These are phyloP conservation scores for Sepiola atlantica DNA, from an alignment of 2,888 invertebrate species.

Conservation along the genomic window DNA sequence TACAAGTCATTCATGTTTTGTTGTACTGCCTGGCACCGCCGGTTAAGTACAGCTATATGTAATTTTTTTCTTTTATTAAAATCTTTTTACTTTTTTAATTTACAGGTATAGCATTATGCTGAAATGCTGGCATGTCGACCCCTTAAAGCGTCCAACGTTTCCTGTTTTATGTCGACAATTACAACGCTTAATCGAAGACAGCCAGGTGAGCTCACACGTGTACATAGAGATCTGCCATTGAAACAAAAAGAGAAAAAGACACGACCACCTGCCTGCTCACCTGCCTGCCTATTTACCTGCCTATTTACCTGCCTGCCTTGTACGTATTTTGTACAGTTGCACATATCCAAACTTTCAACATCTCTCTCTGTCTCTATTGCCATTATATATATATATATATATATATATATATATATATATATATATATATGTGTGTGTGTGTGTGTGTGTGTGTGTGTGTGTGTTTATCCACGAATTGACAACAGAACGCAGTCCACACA, in stretches of 20 bases:
- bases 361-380: background rate
- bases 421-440: background rate
- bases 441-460: background rate
- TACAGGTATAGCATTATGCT: slow-evolving; percentile 71
- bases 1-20: no score
- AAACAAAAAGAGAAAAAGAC: background rate
- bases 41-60: no score
- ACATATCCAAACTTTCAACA: background rate
- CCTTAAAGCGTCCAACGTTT: slow-evolving; percentile 67
- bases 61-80: background rate
- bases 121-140: slow-evolving; percentile 70
- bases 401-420: background rate
- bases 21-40: no score
- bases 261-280: slow-evolving; percentile 8
- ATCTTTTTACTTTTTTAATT: background rate
- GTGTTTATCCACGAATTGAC: no score
- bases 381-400: background rate
- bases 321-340: background rate
- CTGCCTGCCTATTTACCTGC: background rate
- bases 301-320: slow-evolving; percentile 12
- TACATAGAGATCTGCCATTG: slow-evolving; percentile 18
- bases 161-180: slow-evolving; percentile 62
- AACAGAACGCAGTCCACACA: no score
- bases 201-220: slow-evolving; percentile 58
- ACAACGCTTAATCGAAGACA: slow-evolving; percentile 66